These are phyloP conservation scores for Syrrhaptes paradoxus DNA, from an alignment of 2,113 vertebrate species.

Conservation along the genomic window DNA sequence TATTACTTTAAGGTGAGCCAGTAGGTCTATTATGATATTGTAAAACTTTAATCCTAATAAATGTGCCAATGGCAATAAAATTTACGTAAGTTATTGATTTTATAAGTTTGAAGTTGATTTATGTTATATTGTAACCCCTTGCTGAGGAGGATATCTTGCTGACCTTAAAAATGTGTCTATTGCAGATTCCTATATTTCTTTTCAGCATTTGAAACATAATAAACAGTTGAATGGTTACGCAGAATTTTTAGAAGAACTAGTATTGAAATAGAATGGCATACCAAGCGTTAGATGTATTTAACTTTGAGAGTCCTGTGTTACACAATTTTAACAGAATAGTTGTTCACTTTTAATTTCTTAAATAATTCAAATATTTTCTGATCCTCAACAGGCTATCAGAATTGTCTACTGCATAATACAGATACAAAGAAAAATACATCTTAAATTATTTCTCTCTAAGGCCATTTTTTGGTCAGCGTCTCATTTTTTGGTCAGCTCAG, in stretches of 20 bases:
- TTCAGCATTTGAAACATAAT: not conserved
- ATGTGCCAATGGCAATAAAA: constrained; percentile 72
- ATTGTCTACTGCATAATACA: not conserved
- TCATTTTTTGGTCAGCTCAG: too few species aligned
- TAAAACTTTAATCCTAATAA: constrained; percentile 77
- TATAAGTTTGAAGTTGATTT: constrained; percentile 67
- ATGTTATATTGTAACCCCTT: constrained; percentile 34
- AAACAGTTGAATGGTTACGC: not conserved
- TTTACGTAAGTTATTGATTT: constrained; percentile 61
- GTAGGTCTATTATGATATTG: constrained; percentile 69
- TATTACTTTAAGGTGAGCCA: constrained; percentile 70
- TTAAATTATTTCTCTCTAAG: not conserved
- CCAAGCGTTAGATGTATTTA: not conserved
- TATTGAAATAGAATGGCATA: not conserved
- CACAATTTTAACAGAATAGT: not conserved
- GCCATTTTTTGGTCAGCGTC: too few species aligned
- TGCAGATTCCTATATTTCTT: not conserved
- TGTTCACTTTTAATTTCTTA: not conserved
- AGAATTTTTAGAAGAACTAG: not conserved
- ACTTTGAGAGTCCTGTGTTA: not conserved
- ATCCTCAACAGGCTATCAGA: not conserved
- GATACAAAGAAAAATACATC: not conserved
- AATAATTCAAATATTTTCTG: not conserved
- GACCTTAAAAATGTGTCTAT: not conserved
- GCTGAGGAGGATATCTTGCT: not conserved